Evolutionary conservation across 64 coral and sea anemone genomes (phyloP), one percentile per base, ranked within the genome.

Genomic region (Actinia tenebrosa): DNA sequence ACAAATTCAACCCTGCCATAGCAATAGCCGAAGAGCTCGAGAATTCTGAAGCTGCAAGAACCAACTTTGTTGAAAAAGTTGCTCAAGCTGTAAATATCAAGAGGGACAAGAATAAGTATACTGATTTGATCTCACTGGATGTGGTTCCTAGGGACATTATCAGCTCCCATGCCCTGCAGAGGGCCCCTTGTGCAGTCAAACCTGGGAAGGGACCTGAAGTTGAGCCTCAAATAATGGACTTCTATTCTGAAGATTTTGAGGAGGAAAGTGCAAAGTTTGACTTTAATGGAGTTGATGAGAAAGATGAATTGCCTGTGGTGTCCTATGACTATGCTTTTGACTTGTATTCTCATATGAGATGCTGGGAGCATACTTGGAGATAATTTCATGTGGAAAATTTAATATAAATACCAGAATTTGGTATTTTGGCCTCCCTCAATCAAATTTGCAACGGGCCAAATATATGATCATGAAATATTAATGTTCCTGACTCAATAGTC

Each of bases 141-240:
- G 79, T 97, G 16, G 64, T 83, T 16, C 80, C 88, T 0, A 72
- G 87, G 44, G 88, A 97, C 56, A 30, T 93, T 53, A 79, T 97
- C 75, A 82, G 62, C 3, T 88, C 89, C 30, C 86, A 83, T 82
- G 62, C 69, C 37, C 47, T 84, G 37, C 19, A 47, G 3, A 90
- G 89, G 77, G 86, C 86, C 8, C 71, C 85, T 18, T 89, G 80
- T 56, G 44, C 69, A 13, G 47, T 85, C 46, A 93, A 88, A 71
- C 61, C 60, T 22, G 26, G 20, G 14, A 97, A 86, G 80, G 50
- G 50, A 83, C 83, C 78, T 47, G 60, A 83, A 50, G 82, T 87
- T 66, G 91, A 97, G 62, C 94, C 94, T 11, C 86, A 97, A 22
- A 91, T 97, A 7, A 97, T 97, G 94, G 81, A 82, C 8, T 93